Percentiles rank a stretch among this genome's conserved stretches.
These are phyloP conservation scores for Dermochelys coriacea DNA, from an alignment of 2,797 vertebrate species.

Conservation along the genomic window DNA sequence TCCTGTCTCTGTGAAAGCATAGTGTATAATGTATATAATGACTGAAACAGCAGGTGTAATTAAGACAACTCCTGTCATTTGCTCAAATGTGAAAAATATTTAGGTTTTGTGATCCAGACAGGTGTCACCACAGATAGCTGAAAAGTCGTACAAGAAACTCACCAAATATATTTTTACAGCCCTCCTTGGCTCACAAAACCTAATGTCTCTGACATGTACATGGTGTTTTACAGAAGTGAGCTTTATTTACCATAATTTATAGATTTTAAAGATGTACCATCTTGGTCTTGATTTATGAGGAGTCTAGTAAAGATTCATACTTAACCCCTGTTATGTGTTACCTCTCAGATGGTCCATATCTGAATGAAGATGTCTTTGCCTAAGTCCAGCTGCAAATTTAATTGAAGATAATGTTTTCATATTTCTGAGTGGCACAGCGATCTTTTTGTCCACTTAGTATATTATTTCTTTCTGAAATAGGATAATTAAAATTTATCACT, in stretches of 20 bases:
- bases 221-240: background rate
- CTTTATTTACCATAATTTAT: background rate
- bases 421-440: background rate
- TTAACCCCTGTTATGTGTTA: background rate
- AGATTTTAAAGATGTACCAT: background rate
- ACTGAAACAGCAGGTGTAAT: background rate
- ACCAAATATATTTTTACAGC: background rate
- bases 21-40: too few species aligned
- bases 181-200: background rate
- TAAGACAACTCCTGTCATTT: background rate
- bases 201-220: background rate
- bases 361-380: background rate
- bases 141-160: background rate
- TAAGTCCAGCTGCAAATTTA: background rate
- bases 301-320: background rate
- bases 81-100: background rate
- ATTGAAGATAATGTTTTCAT: background rate
- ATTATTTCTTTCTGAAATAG: background rate
- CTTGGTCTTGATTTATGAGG: background rate
- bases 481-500: background rate
- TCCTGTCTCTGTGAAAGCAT: background rate
- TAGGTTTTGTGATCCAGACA: too few species aligned
- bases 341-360: background rate
- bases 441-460: background rate
- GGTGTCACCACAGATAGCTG: background rate